Percentiles rank a stretch among this genome's conserved stretches.
phyloP scores from a whole-genome alignment of 2,797 vertebrate genomes.

The Petrocephalus sullivani region DNA sequence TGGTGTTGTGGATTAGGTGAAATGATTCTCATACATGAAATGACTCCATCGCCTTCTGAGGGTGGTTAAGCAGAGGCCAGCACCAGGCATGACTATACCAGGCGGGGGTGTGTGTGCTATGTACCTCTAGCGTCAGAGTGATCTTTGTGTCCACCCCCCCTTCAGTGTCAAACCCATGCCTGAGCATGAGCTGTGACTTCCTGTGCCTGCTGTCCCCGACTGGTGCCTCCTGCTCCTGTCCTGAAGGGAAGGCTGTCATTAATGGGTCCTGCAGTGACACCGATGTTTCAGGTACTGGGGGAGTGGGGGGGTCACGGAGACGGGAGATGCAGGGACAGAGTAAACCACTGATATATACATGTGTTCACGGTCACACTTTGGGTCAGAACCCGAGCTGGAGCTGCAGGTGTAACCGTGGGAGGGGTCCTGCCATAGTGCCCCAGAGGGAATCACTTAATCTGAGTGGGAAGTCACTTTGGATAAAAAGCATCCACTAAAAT shows the following conservation, averaged over 20 bases:
- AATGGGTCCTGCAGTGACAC: constrained; percentile 74
- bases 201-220: constrained; percentile 76
- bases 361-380: not conserved
- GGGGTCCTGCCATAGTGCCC: not conserved
- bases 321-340: not conserved
- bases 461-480: not conserved
- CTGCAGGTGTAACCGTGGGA: not conserved
- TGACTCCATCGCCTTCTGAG: not conserved
- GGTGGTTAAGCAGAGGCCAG: not conserved
- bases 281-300: constrained; percentile 60
- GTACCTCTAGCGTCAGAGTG: not conserved
- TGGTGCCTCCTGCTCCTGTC: constrained; percentile 73
- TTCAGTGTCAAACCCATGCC: constrained; percentile 74
- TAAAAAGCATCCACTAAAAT: not conserved
- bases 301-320: not conserved
- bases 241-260: constrained; percentile 71
- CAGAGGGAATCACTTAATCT: not conserved
- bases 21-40: constrained; percentile 12
- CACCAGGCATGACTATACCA: not conserved
- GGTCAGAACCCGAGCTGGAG: constrained; percentile 16
- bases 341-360: not conserved
- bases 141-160: not conserved
- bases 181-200: constrained; percentile 69
- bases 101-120: not conserved
- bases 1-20: not conserved